Percentiles rank a stretch among this genome's conserved stretches.
These are phyloP conservation scores for Harmothoe impar DNA, from an alignment of 2,888 invertebrate species.

Conservation along the genomic window DNA sequence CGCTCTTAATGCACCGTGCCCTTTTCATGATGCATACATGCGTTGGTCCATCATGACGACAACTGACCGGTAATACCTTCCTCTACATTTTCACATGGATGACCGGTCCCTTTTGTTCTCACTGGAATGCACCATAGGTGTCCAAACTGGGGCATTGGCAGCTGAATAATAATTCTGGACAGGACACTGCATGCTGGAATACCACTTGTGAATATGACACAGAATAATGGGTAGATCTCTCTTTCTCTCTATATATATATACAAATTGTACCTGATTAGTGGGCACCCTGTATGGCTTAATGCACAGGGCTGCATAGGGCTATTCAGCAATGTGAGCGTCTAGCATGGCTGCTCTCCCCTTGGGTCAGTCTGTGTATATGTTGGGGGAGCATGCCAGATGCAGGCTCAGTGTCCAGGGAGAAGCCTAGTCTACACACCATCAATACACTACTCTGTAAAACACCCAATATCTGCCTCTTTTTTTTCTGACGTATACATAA, in stretches of 20 bases:
- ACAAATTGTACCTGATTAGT: constrained; percentile 34
- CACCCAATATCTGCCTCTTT: too few relatives aligned
- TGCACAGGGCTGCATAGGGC: constrained; percentile 3
- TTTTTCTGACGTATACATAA: too few relatives aligned
- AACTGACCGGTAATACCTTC: too few relatives aligned
- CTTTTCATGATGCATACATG: too few relatives aligned
- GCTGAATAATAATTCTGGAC: background rate
- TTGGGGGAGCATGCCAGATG: background rate
- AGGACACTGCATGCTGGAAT: background rate
- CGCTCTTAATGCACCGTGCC: too few relatives aligned
- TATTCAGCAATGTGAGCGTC: constrained; percentile 14
- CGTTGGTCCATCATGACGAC: too few relatives aligned
- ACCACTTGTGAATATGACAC: background rate
- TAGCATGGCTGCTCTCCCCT: background rate
- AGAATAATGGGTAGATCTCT: background rate
- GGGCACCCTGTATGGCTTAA: constrained; percentile 2
- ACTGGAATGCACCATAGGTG: background rate
- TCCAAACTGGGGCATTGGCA: background rate
- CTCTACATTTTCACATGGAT: background rate
- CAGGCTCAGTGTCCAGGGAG: background rate
- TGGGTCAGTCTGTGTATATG: constrained; percentile 14
- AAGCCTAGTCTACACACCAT: background rate
- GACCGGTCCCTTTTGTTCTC: background rate
- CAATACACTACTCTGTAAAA: background rate
- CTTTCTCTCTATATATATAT: constrained; percentile 17